Evolutionary conservation across 1,140 invertebrate species (phyloP).

Genomic region (Lordiphosa mommai): DNA sequence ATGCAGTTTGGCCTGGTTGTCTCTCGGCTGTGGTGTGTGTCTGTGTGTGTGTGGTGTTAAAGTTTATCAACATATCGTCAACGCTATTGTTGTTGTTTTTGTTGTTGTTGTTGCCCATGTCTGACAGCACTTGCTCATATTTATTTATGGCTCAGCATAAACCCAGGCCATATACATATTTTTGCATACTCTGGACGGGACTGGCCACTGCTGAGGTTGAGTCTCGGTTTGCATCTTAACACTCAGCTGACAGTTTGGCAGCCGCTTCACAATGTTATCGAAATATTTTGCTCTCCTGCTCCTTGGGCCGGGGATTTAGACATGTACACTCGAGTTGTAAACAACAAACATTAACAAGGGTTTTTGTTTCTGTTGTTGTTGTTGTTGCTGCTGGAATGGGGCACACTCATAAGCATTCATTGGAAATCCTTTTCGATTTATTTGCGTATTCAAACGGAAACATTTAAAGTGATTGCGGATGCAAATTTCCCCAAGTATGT

Average conservation of each 20-base stretch:
- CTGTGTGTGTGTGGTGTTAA: slow-evolving; percentile 46
- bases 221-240: slow-evolving; percentile 19
- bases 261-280: slow-evolving; percentile 55
- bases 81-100: slow-evolving; percentile 33
- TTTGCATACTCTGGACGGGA: slow-evolving; percentile 22
- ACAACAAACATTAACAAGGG: slow-evolving; percentile 73
- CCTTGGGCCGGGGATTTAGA: slow-evolving; percentile 57
- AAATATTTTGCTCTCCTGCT: slow-evolving; percentile 15
- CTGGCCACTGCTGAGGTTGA: slow-evolving; percentile 41
- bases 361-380: slow-evolving; percentile 17
- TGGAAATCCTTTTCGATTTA: slow-evolving; percentile 78
- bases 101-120: slow-evolving; percentile 17
- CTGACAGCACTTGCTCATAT: slow-evolving; percentile 59
- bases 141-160: slow-evolving; percentile 67
- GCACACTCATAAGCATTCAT: slow-evolving; percentile 73
- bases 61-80: slow-evolving; percentile 77
- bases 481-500: slow-evolving; percentile 55
- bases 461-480: slow-evolving; percentile 78
- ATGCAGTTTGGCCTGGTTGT: neutral
- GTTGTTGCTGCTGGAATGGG: neutral
- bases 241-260: slow-evolving; percentile 51
- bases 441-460: slow-evolving; percentile 79
- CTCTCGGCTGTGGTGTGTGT: slow-evolving; percentile 40
- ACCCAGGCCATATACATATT: slow-evolving; percentile 28
- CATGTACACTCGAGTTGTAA: slow-evolving; percentile 70